Percentiles rank a stretch among this genome's conserved stretches.
phyloP scores from a whole-genome alignment of 2,113 vertebrate species.

The Triplophysa dalaica region DNA sequence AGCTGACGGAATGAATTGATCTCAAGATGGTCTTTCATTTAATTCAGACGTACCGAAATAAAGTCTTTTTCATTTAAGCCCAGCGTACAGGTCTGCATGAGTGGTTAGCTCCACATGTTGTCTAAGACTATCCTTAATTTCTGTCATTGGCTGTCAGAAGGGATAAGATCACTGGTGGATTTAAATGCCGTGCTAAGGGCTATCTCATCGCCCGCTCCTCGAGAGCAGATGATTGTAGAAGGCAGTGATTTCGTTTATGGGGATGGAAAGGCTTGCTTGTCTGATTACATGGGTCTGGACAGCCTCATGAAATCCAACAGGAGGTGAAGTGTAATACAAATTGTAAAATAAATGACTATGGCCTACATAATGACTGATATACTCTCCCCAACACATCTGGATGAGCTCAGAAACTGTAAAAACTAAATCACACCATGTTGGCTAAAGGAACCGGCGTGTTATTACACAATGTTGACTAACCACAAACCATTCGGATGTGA shows the following conservation, averaged over 20 bases:
- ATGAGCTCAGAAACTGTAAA: conserved; percentile 42
- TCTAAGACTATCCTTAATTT: conserved; percentile 20
- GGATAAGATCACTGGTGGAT: conserved; percentile 48
- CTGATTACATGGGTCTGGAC: conserved; percentile 31
- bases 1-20: conserved; percentile 7
- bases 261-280: conserved; percentile 40
- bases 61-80: conserved; percentile 6
- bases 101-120: conserved; percentile 39
- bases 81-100: conserved; percentile 53
- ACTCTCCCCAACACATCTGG: conserved; percentile 7
- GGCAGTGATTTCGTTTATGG: conserved; percentile 37
- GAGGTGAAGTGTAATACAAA: conserved; percentile 37
- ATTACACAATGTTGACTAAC: background rate
- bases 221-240: conserved; percentile 37
- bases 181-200: conserved; percentile 42
- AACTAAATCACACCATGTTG: background rate
- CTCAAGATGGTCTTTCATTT: background rate
- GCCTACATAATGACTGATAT: conserved; percentile 8
- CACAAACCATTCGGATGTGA: background rate
- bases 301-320: conserved; percentile 23
- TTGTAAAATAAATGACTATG: conserved; percentile 37
- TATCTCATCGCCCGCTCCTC: conserved; percentile 42
- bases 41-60: conserved; percentile 2
- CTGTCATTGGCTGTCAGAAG: conserved; percentile 60
- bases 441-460: background rate